Percentiles rank a stretch among this genome's conserved stretches.
Conservation (phyloP, 1,140 invertebrate genomes). For the Lutraria rhynchaena region DNA sequence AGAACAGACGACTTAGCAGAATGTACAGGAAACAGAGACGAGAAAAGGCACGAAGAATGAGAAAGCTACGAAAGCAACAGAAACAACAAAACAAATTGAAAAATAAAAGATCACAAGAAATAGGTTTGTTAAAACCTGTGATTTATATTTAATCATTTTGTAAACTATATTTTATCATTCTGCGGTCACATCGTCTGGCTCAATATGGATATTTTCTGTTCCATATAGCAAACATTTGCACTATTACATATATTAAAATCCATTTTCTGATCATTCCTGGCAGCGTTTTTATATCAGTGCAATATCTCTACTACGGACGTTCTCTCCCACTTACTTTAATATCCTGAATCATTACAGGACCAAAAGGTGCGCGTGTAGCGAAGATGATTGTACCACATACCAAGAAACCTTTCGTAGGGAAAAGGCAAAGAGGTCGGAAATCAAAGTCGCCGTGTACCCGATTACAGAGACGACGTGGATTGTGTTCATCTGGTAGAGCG, state of each 20-base stretch:
- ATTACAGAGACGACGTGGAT: background rate
- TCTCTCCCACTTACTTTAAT: no score
- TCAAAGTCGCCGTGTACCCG: background rate
- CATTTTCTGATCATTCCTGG: no score
- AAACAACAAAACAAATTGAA: slow-evolving; percentile 1
- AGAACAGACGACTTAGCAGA: background rate
- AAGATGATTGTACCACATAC: slow-evolving; percentile 17
- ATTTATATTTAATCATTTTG: no score
- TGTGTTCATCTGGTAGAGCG: slow-evolving; percentile 18
- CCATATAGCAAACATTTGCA: no score
- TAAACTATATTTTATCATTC: no score
- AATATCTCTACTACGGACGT: no score
- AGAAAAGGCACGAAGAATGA: background rate
- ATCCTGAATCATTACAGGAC: background rate
- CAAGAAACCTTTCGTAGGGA: slow-evolving; percentile 25
- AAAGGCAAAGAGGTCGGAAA: slow-evolving; percentile 5
- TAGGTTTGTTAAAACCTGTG: no score
- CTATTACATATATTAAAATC: no score
- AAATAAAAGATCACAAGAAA: background rate
- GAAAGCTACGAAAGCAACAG: background rate
- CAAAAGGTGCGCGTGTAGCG: background rate
- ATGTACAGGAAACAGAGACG: slow-evolving; percentile 2
- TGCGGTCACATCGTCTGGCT: no score
- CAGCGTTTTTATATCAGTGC: no score
- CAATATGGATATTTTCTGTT: no score